Conservation (phyloP, 2,888 invertebrate genomes). For the Hirtodrosophila confusa region DNA sequence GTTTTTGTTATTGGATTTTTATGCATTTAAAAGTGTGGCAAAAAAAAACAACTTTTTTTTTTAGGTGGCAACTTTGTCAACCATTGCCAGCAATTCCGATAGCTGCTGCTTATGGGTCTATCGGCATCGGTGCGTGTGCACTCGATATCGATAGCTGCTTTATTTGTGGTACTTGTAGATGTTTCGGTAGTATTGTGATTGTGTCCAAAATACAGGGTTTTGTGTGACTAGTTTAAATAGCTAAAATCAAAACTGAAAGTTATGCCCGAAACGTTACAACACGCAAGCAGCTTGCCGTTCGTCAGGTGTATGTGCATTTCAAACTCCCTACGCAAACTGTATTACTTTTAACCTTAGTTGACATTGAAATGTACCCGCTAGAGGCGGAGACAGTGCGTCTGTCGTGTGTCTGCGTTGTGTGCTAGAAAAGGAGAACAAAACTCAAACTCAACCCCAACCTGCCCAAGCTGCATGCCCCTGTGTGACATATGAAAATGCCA, state of each 20-base stretch:
- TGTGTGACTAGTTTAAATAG: constrained; percentile 51
- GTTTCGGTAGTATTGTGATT: constrained; percentile 66
- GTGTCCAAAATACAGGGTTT: constrained; percentile 70
- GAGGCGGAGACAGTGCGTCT: constrained; percentile 60
- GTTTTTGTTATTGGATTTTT: too few relatives aligned
- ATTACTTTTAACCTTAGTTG: constrained; percentile 84
- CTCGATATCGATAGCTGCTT: constrained; percentile 45
- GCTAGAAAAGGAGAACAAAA: constrained; percentile 54
- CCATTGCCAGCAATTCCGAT: too few relatives aligned
- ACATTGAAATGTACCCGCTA: constrained; percentile 83
- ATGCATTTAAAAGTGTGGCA: too few relatives aligned
- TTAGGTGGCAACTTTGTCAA: too few relatives aligned
- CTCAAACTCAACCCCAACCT: constrained; percentile 12
- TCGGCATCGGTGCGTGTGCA: constrained; percentile 34
- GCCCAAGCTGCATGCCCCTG: neutral
- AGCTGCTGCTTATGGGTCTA: neutral
- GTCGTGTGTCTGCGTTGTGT: constrained; percentile 50
- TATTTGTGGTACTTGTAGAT: constrained; percentile 45
- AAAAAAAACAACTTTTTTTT: too few relatives aligned
- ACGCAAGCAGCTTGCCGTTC: constrained; percentile 44
- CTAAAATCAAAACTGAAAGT: constrained; percentile 40
- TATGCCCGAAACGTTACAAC: constrained; percentile 52
- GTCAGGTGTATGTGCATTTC: constrained; percentile 56
- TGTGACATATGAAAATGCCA: constrained; percentile 14
- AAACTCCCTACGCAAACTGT: constrained; percentile 51